These are phyloP conservation scores for Clarias pachynema DNA, from an alignment of 2,797 vertebrate genomes.

Conservation along the genomic window DNA sequence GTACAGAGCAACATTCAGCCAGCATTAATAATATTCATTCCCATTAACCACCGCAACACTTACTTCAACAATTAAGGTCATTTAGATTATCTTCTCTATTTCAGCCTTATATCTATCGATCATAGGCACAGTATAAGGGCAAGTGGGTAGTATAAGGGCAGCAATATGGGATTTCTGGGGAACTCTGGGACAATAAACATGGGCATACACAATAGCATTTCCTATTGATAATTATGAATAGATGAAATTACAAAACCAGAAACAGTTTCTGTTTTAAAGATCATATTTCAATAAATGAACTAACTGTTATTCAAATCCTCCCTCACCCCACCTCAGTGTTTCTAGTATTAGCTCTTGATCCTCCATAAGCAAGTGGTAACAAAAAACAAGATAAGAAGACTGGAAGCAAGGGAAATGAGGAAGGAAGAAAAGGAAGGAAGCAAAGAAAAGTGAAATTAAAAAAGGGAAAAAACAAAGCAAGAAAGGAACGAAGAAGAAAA, in stretches of 20 bases:
- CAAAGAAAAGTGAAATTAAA: background rate
- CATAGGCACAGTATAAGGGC: too few species aligned
- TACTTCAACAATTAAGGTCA: background rate
- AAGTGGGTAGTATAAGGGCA: too few species aligned
- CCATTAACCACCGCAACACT: background rate
- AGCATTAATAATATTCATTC: background rate
- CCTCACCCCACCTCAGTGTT: too few species aligned
- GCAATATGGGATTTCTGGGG: background rate
- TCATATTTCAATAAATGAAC: background rate
- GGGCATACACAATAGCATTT: background rate
- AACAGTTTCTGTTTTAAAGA: background rate
- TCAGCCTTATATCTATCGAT: background rate
- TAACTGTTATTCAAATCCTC: background rate
- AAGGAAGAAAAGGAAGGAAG: background rate
- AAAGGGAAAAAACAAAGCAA: background rate
- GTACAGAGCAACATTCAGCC: background rate
- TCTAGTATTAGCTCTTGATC: background rate
- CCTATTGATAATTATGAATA: too few species aligned
- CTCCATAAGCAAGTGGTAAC: background rate
- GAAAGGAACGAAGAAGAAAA: background rate
- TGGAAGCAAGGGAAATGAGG: background rate
- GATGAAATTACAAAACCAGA: background rate
- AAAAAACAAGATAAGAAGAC: too few species aligned
- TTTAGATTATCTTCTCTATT: background rate
- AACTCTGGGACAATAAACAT: background rate